Percentiles rank a stretch among this genome's conserved stretches.
Evolutionary conservation across 2,113 vertebrate genomes (phyloP).

Genomic region (Pseudorhombus dupliciocellatus): DNA sequence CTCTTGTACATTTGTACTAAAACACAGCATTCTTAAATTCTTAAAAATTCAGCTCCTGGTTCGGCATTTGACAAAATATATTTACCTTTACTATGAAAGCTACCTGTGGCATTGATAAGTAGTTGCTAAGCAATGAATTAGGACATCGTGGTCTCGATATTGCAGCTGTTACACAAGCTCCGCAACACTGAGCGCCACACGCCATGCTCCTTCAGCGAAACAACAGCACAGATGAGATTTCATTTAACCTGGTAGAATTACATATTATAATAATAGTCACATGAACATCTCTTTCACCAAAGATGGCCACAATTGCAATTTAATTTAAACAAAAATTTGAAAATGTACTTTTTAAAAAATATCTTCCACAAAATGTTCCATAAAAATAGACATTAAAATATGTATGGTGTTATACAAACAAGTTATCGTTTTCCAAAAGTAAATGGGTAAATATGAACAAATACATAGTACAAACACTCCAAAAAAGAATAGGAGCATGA

Average conservation of each 20-base stretch:
- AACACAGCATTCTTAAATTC: conserved; percentile 3
- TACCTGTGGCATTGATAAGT: conserved; percentile 18
- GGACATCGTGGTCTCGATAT: conserved; percentile 49
- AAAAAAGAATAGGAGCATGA: background rate
- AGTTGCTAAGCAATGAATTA: conserved; percentile 44
- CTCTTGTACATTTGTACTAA: background rate
- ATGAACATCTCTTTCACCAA: background rate
- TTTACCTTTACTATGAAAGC: conserved; percentile 14
- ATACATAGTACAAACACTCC: too few relatives aligned
- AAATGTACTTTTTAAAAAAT: too few relatives aligned
- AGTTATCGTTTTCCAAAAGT: too few relatives aligned
- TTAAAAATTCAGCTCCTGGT: conserved; percentile 27
- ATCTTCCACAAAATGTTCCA: background rate
- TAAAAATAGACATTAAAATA: too few relatives aligned
- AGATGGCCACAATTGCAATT: background rate
- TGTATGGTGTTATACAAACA: too few relatives aligned
- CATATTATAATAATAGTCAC: background rate
- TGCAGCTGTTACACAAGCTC: conserved; percentile 44
- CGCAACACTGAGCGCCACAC: conserved; percentile 31
- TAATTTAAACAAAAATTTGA: background rate
- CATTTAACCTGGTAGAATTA: conserved; percentile 20
- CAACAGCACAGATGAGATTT: conserved; percentile 20
- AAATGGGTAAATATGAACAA: too few relatives aligned
- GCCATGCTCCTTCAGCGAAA: conserved; percentile 17
- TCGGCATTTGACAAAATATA: conserved; percentile 22